Percentiles rank a stretch among this genome's conserved stretches.
Evolutionary conservation across 2,797 vertebrate species (phyloP).

Genomic region (Anguilla megastoma): DNA sequence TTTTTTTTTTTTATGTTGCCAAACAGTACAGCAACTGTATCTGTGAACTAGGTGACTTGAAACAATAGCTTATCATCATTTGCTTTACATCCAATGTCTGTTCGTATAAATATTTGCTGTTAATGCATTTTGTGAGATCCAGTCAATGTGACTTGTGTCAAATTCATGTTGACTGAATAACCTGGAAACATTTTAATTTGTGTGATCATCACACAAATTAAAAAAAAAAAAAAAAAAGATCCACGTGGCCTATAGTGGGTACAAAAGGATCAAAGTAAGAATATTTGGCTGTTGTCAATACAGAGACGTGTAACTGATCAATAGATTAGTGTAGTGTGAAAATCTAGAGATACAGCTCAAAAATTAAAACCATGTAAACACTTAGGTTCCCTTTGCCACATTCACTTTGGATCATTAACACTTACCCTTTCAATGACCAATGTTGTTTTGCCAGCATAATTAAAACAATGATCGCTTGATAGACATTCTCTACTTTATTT

Average conservation of each 20-base stretch:
- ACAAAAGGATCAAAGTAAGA: not conserved
- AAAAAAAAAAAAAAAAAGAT: not conserved
- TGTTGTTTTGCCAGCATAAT: not conserved
- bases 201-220: not conserved
- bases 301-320: not conserved
- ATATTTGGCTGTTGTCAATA: not conserved
- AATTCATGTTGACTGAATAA: not conserved
- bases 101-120: not conserved
- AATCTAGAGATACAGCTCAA: not conserved
- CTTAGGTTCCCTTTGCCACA: not conserved
- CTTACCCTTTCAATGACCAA: not conserved
- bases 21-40: not conserved
- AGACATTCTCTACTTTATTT: conserved; percentile 13
- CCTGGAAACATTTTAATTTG: not conserved
- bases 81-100: not conserved
- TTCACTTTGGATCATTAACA: not conserved
- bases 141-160: no score
- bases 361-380: not conserved
- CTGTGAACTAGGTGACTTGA: not conserved
- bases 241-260: not conserved
- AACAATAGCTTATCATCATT: not conserved
- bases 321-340: not conserved
- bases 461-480: not conserved
- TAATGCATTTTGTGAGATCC: not conserved
- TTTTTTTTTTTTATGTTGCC: not conserved